Evolutionary conservation across 2,888 invertebrate species (phyloP), one percentile per base, ranked within the genome.

Genomic region (Eristalis intricaria): DNA sequence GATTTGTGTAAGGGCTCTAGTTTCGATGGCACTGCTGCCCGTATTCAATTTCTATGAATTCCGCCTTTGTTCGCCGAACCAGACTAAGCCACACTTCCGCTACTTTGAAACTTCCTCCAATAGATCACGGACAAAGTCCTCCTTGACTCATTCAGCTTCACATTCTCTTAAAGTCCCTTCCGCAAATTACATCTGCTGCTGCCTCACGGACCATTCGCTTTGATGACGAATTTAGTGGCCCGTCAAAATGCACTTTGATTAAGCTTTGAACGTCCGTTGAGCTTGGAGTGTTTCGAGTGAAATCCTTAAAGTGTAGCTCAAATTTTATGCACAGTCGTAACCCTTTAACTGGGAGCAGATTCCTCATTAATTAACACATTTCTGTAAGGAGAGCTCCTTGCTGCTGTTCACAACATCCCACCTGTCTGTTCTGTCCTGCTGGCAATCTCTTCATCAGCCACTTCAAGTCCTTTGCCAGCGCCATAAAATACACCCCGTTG

Each of bases 311-410:
- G 50, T 19, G 43, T n/a, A 43, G n/a, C 43, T 5, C 15, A 19
- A 19, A 8, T 50, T 19, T 8, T 19, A 50, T 19, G 50, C 50
- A 50, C 50, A 19, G n/a, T 50, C 19, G 50, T 50, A 50, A 50
- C 19, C 50, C 50, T 50, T 50, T 50, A 50, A 50, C 19, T 19
- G 50, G 19, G 8, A 50, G 50, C 50, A 50, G 50, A 19, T 50
- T 19, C 50, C 50, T 50, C 32, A 22, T 38, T 40, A 70, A 71
- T 65, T 71, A 65, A 22, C 71, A 43, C 64, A 65, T 71, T 78
- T 43, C 70, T 64, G 78, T 11, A 58, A 73, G 64, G 63, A 68
- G 71, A 77, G 71, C 29, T 13, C 68, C 23, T 3, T 19, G 73
- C 29, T 61, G 11, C 32, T 75, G 50, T 50, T 50, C 23, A 4